Evolutionary conservation across 2,113 vertebrate genomes (phyloP).

Genomic region (Cathartes aura): DNA sequence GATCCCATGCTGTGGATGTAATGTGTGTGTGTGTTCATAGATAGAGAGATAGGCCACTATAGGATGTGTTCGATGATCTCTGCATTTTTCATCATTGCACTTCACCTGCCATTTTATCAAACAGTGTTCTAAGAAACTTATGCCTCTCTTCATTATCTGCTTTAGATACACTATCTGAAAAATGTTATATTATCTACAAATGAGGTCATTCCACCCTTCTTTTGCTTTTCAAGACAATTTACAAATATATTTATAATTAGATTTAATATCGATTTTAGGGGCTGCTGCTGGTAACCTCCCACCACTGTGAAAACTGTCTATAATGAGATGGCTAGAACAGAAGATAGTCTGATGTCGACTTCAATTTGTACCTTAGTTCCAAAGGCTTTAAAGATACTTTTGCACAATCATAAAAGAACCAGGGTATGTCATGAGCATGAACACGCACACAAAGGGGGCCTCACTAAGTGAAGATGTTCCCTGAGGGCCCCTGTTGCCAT

Average conservation of each 20-base stretch:
- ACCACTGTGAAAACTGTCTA: background rate
- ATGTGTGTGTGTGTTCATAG: background rate
- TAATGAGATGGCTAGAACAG: background rate
- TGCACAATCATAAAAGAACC: background rate
- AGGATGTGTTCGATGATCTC: background rate
- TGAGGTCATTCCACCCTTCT: background rate
- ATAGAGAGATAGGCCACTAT: background rate
- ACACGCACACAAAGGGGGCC: accelerated
- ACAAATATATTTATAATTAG: background rate
- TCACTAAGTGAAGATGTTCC: accelerated
- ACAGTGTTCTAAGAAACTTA: background rate
- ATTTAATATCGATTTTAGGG: background rate
- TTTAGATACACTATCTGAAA: background rate
- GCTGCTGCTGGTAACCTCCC: background rate
- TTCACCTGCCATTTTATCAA: background rate
- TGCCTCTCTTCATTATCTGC: background rate
- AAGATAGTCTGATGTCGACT: background rate
- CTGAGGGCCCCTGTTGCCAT: background rate
- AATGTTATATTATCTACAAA: background rate
- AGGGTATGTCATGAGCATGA: background rate
- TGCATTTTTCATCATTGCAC: background rate
- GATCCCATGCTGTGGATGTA: background rate
- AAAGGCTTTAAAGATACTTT: background rate
- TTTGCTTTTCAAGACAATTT: background rate
- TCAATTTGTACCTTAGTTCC: background rate